A percentile compares a stretch with the other conserved stretches of the same genome.
Evolutionary conservation across 2,888 invertebrate species (phyloP).

Genomic region (Scaptomyza reducta): DNA sequence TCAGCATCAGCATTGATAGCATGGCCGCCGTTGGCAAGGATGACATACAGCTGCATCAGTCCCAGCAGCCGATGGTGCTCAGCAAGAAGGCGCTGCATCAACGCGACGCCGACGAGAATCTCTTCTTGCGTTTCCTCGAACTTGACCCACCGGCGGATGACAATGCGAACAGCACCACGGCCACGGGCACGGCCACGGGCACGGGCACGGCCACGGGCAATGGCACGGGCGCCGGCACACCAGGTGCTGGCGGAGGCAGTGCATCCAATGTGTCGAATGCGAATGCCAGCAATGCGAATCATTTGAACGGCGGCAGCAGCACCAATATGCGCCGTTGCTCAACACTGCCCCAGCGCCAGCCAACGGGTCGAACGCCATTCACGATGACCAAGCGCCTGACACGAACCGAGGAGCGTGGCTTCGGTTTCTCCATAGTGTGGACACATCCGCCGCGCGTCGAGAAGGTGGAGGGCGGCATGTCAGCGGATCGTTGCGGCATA

Average conservation of each 20-base stretch:
- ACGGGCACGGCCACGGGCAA: neutral
- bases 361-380: slow-evolving; percentile 91
- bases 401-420: slow-evolving; percentile 87
- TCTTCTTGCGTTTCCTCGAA: slow-evolving; percentile 91
- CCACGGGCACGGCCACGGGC: slow-evolving; percentile 7
- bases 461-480: slow-evolving; percentile 91
- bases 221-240: neutral
- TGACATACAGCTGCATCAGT: slow-evolving; percentile 20
- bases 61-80: slow-evolving; percentile 79
- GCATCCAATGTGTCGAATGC: slow-evolving; percentile 30
- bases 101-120: slow-evolving; percentile 89
- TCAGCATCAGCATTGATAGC: slow-evolving; percentile 82
- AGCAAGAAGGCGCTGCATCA: slow-evolving; percentile 87
- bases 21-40: slow-evolving; percentile 57
- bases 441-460: slow-evolving; percentile 94
- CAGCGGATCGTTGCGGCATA: slow-evolving; percentile 93
- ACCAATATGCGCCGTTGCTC: slow-evolving; percentile 51
- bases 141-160: slow-evolving; percentile 87
- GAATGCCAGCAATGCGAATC: slow-evolving; percentile 85
- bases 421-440: slow-evolving; percentile 95
- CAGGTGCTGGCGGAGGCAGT: slow-evolving; percentile 13
- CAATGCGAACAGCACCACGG: slow-evolving; percentile 85
- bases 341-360: slow-evolving; percentile 56
- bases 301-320: slow-evolving; percentile 68
- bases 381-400: slow-evolving; percentile 89